Percentiles rank a stretch among this genome's conserved stretches.
Evolutionary conservation across 2,888 invertebrate species (phyloP).

Genomic region (Kryphioiulus occultus): DNA sequence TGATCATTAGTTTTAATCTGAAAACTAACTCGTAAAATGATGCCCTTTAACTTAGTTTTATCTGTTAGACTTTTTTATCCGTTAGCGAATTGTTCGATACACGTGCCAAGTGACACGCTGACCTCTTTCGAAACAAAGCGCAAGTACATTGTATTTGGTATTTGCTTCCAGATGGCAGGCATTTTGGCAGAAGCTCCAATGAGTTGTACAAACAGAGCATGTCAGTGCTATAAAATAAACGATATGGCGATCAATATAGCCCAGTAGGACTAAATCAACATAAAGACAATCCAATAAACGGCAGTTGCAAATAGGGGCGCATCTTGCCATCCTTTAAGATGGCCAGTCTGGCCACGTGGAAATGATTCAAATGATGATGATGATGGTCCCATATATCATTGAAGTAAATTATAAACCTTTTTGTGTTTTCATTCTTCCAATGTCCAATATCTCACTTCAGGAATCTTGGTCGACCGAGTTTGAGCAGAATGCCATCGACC

Average conservation of each 20-base stretch:
- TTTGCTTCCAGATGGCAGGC: constrained; percentile 14
- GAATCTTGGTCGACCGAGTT: background rate
- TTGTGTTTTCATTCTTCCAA: background rate
- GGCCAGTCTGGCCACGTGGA: background rate
- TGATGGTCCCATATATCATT: no score
- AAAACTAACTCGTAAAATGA: background rate
- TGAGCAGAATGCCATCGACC: no score
- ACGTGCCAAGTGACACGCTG: background rate
- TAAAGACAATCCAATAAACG: constrained; percentile 18
- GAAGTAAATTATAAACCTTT: no score
- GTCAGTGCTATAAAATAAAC: constrained; percentile 32
- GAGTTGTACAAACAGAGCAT: constrained; percentile 24
- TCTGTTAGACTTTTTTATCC: no score
- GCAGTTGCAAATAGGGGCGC: background rate
- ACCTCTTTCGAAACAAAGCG: constrained; percentile 13
- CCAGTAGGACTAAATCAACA: background rate
- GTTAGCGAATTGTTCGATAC: background rate
- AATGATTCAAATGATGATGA: background rate
- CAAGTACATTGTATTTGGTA: background rate
- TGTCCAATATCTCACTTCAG: no score
- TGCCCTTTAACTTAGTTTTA: no score
- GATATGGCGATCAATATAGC: constrained; percentile 12
- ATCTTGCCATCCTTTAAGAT: background rate
- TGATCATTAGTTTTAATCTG: no score
- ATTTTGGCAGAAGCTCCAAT: background rate